Evolutionary conservation across 1,140 invertebrate genomes (phyloP), one percentile per base, ranked within the genome.

Genomic region (Pectinophora gossypiella): DNA sequence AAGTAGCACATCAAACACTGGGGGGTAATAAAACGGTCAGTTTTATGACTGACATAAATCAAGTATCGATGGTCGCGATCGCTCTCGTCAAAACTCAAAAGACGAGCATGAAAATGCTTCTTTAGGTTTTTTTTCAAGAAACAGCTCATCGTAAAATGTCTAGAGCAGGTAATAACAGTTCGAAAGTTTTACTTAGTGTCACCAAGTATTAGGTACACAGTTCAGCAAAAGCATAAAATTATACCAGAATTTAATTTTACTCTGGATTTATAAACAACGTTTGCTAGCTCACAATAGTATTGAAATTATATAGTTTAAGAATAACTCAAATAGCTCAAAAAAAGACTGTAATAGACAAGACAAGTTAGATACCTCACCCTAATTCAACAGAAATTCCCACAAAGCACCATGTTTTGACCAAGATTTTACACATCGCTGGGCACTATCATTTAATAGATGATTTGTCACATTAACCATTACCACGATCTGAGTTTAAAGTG

Each of bases 11-110:
- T 77, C 62, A 72, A 74, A 69, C 74, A 63, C 61, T 60, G 57
- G 60, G 50, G 50, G 19, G 48, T 62, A 51, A 68, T 75, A 73
- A 72, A 75, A 64, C 60, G 66, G 65, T 71, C 68, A 71, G 59
- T 60, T 75, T 76, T 71, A 78, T 51, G 64, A 59, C 42, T 19
- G 16, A 23, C 58, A 57, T 78, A 78, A 78, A 78, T 78, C 72
- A 73, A 59, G 27, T 48, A 69, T 71, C 61, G 72, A 72, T 61
- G 46, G 59, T 13, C 12, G n/a, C 48, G 47, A 48, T 59, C 21
- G 16, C 12, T 27, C 36, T 40, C 27, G 27, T 32, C 36, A 40
- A 40, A n/a, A 40, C 36, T 6, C 36, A 3, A 15, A 32, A 32
- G 7, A 15, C 36, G 36, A 43, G 55, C 52, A 61, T 58, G 35